Evolutionary conservation across 1,140 invertebrate genomes (phyloP), one percentile per base, ranked within the genome.

Genomic region (Diprion similis): DNA sequence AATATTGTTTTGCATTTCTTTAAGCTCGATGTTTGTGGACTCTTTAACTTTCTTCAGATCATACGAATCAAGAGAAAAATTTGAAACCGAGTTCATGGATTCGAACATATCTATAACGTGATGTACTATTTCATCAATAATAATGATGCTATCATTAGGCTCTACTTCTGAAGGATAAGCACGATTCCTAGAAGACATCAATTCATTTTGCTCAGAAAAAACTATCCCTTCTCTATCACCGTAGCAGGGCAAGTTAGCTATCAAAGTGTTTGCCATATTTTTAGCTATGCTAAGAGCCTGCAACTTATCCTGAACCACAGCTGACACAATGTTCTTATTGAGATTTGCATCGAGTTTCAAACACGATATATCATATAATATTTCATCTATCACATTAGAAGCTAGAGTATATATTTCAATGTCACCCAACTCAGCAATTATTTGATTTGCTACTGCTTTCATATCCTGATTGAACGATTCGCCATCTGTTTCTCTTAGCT

Each of bases 121-220:
- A 70, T 86, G 82, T 13, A 88, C 78, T 0, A 87, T 17, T 75
- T 86, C 85, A 8, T 74, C 72, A 13, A 87, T 73, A 2, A 84
- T 75, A 10, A 81, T 65, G 18, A 74, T 4, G 19, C 77, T 77
- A n/a, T 72, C 76, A 9, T 73, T 71, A 0, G 47, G 68, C 0
- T 72, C 70, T 0, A 75, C 68, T n/a, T 71, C 15, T 72, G 64
- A 13, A 66, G 48, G n/a, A n/a, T n/a, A n/a, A n/a, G n/a, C n/a
- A n/a, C n/a, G n/a, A 15, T 1, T 51, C 10, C 48, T 15, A 10
- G 0, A 10, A n/a, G n/a, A n/a, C n/a, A n/a, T n/a, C n/a, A n/a
- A n/a, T n/a, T 37, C 24, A 37, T 37, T 37, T 37, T 37, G 24
- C 2, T 37, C 24, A 6, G 2, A 37, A 37, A 37, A 37, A 37